Evolutionary conservation across 2,113 vertebrate genomes (phyloP), one percentile per base, ranked within the genome.

Genomic region (Campylomormyrus tamandua): DNA sequence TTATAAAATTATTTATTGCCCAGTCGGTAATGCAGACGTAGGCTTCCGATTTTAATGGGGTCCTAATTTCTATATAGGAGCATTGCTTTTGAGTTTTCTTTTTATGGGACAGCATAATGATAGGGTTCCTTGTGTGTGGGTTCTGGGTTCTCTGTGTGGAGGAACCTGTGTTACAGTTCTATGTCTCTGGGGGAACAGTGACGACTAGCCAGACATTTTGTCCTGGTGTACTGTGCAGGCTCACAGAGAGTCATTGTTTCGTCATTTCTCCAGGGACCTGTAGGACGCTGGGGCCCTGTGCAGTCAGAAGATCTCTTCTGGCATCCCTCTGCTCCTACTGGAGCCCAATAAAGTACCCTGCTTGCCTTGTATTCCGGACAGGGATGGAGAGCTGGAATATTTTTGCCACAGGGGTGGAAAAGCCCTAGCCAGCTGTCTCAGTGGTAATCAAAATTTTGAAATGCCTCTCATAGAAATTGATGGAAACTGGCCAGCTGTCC

Each of bases 351-450:
- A 90, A 85, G 31, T n/a, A 56, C 48, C 8, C 42, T n/a, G 45
- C 53, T 88, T 53, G 10, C 90, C 46, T 88, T 48, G 31, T 31
- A n/a, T 87, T 88, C 50, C 62, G 35, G 70, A 88, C 7, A 21
- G 49, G 83, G 85, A 80, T 46, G 52, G 27, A 80, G 39, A 66
- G 49, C 52, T 58, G 19, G 91, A 58, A 46, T 91, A 91, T 92
- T 92, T 90, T 90, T 83, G 91, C 87, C 88, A 91, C 89, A 91
- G 86, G 58, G 56, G 31, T 87, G 77, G 92, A 94, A 88, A 93
- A 93, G 92, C 91, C 89, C 88, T 83, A 92, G 91, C 93, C 92
- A 90, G 91, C 87, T 87, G 46, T 45, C 45, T 89, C 35, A 83
- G 83, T 66, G 74, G 84, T 91, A 90, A 84, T 89, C 91, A 49